Evolutionary conservation across 2,113 vertebrate genomes (phyloP).

Genomic region (Spermophilus dauricus): DNA sequence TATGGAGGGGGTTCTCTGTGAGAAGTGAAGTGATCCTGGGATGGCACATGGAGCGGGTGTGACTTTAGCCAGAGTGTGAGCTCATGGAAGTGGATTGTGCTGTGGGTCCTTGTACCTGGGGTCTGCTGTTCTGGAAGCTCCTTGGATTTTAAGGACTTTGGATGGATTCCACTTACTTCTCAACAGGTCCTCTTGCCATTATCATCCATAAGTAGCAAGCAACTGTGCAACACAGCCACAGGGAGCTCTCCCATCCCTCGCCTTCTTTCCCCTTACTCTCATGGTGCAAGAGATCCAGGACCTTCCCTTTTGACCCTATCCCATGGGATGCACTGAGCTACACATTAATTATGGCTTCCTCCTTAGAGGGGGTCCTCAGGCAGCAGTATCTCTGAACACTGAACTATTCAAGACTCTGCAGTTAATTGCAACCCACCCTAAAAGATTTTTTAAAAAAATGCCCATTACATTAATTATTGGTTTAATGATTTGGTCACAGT

Average conservation of each 20-base stretch:
- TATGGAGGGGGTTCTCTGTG: background rate
- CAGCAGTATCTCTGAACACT: background rate
- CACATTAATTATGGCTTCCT: background rate
- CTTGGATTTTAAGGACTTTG: background rate
- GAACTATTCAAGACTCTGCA: background rate
- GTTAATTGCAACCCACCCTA: background rate
- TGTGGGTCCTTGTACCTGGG: background rate
- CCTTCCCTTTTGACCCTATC: background rate
- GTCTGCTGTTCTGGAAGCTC: background rate
- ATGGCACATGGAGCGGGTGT: rapidly evolving
- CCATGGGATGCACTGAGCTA: rapidly evolving
- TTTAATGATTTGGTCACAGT: background rate
- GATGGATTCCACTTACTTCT: background rate
- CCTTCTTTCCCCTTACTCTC: background rate
- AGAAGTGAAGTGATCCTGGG: rapidly evolving
- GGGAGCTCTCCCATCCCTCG: rapidly evolving
- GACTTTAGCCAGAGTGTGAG: rapidly evolving
- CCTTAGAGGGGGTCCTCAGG: background rate
- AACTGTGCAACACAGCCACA: background rate
- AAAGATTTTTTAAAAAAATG: background rate
- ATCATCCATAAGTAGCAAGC: background rate
- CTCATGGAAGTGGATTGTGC: background rate
- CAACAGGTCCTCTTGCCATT: background rate
- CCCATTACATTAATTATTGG: background rate
- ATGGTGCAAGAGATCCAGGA: background rate